A percentile compares a stretch with the other conserved stretches of the same genome.
Conservation (phyloP, 2,113 vertebrate species). For the Aleadryas rufinucha region DNA sequence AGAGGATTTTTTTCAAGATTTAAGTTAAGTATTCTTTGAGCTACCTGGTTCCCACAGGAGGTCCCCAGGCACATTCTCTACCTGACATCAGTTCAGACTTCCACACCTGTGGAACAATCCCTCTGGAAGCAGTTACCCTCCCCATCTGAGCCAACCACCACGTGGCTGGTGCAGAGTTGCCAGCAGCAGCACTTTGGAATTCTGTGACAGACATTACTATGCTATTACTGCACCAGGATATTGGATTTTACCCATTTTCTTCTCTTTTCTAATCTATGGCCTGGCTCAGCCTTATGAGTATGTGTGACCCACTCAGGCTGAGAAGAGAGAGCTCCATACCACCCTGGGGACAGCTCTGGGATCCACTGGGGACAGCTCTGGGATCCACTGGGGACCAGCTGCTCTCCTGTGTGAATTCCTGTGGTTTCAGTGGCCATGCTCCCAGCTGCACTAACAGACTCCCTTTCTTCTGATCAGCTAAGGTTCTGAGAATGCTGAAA, state of each 20-base stretch:
- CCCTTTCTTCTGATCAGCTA: not conserved
- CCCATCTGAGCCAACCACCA: not conserved
- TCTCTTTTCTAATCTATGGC: not conserved
- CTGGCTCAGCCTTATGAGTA: not conserved
- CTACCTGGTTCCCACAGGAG: not conserved
- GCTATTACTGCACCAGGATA: not conserved
- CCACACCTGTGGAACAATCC: not conserved
- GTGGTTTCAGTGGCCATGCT: not conserved
- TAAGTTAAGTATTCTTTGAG: not conserved
- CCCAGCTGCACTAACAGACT: not conserved
- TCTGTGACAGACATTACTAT: not conserved
- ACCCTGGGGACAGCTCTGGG: not conserved
- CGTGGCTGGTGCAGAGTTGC: fast-evolving
- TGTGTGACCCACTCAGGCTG: not conserved
- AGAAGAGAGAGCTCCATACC: not conserved
- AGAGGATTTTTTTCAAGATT: not conserved
- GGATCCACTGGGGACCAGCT: not conserved
- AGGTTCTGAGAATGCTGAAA: not conserved
- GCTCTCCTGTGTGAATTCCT: not conserved
- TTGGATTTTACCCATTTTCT: not conserved
- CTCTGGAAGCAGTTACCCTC: not conserved
- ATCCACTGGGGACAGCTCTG: not conserved
- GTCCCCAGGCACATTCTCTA: not conserved
- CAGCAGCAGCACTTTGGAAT: not conserved
- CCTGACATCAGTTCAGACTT: not conserved